phyloP scores from a whole-genome alignment of 2,888 invertebrate genomes.

The Eretmocerus hayati region DNA sequence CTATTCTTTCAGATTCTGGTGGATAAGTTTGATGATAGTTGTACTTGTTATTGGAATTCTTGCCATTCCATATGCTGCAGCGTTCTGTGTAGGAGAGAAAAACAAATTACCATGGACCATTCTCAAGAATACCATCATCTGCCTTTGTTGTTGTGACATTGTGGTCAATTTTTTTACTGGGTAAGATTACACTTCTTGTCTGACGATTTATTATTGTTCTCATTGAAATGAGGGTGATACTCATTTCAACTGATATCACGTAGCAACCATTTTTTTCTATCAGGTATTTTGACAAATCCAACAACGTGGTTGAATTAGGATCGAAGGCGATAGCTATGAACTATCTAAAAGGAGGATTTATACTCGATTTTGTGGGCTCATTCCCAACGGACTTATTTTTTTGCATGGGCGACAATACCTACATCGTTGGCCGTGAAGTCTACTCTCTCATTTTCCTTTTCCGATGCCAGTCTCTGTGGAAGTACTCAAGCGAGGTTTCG shows the following conservation, averaged over 20 bases:
- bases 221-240: not conserved
- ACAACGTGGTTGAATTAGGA: slow-evolving; percentile 32
- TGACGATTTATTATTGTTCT: not conserved
- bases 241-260: not conserved
- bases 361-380: slow-evolving; percentile 36
- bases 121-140: slow-evolving; percentile 33
- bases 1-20: slow-evolving; percentile 38
- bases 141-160: slow-evolving; percentile 37
- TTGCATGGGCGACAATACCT: slow-evolving; percentile 25
- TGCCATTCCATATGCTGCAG: slow-evolving; percentile 38
- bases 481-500: slow-evolving; percentile 29
- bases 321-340: slow-evolving; percentile 26
- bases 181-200: slow-evolving; percentile 23
- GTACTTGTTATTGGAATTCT: slow-evolving; percentile 32
- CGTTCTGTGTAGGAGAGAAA: slow-evolving; percentile 32
- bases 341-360: slow-evolving; percentile 31
- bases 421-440: slow-evolving; percentile 30
- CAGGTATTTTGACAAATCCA: slow-evolving; percentile 35
- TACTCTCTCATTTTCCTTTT: slow-evolving; percentile 31
- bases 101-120: slow-evolving; percentile 26
- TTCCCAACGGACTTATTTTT: slow-evolving; percentile 39
- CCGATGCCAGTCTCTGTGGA: slow-evolving; percentile 30
- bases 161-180: slow-evolving; percentile 41
- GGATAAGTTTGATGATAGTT: slow-evolving; percentile 41
- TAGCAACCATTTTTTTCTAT: not conserved